These are phyloP conservation scores for Zosterops japonicus DNA, from an alignment of 2,113 vertebrate genomes.

Conservation along the genomic window DNA sequence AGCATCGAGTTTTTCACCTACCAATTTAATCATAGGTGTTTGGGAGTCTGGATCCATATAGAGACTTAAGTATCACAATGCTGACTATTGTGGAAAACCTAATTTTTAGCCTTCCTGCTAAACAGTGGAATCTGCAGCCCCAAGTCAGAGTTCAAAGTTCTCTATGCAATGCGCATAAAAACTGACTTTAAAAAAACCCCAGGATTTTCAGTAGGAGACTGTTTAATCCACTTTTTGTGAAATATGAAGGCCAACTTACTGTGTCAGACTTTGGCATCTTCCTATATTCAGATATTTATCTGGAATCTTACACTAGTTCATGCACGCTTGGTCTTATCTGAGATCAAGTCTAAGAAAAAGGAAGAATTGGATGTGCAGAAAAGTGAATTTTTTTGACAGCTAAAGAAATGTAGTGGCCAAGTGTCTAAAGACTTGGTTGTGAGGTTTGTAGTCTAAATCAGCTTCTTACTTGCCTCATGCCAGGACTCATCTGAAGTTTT, in stretches of 20 bases:
- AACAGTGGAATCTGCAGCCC: background rate
- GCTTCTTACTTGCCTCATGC: background rate
- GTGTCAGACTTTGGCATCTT: background rate
- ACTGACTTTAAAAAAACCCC: background rate
- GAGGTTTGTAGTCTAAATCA: background rate
- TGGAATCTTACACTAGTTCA: background rate
- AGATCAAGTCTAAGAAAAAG: background rate
- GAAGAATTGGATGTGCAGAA: background rate
- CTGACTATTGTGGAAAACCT: background rate
- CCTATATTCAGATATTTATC: background rate
- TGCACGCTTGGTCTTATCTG: background rate
- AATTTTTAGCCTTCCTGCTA: background rate
- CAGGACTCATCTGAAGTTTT: background rate
- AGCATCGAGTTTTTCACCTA: constrained; percentile 34
- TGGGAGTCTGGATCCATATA: background rate
- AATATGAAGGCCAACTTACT: background rate
- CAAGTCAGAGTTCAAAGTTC: background rate
- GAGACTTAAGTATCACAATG: background rate
- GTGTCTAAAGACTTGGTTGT: background rate
- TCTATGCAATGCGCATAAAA: background rate
- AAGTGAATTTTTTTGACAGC: background rate
- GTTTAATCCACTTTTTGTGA: background rate
- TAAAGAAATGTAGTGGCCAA: background rate
- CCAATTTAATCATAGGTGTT: constrained; percentile 12
- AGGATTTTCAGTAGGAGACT: background rate